Base-by-base conservation (phyloP, 2,888 invertebrate species). In the Lochmaea crataegi region DNA sequence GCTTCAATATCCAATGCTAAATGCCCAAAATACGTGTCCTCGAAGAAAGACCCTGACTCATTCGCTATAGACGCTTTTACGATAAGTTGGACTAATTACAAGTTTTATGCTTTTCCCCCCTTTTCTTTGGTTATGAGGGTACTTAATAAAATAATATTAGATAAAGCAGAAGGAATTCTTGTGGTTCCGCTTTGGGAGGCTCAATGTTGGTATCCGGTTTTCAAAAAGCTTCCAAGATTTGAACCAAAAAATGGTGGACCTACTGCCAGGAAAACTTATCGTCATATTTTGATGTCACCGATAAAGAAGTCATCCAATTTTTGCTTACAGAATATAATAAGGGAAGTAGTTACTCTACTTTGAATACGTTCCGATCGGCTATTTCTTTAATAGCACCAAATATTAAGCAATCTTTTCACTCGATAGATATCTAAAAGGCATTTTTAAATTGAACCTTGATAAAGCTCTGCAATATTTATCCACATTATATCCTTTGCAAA, bases 131-230 rank as follows among this genome's bases (percentile, higher is more conserved):
- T 32, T 32, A 32, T 14, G 16, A 51, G 22, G 18, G 18, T 53
- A 22, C 26, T 68, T 22, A 60, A 51, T 45, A 73, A 65, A 4
- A 69, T 63, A 41, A 53, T 42, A 26, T 38, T n/a, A 51, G 69
- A 64, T n/a, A n/a, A 53, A 41, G 68, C 70, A 14, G 18, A 60
- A 18, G 56, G 70, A 3, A 70, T 74, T 18, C 41, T 66, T 5
- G 57, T 71, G 26, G 74, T 71, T 16, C 72, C 72, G 2, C 41
- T 42, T 22, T 73, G 73, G 73, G 41, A 51, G 9, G 26, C 70
- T n/a, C 70, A 70, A 42, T 41, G 60, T 18, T 73, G 70, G 70
- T 73, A 51, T 51, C 70, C 70, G 12, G 14, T 56, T 32, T 69
- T 70, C 51, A 61, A 12, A 42, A 67, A 58, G 48, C 51, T 75